These are phyloP conservation scores for Mergus octosetaceus DNA, from an alignment of 2,797 vertebrate genomes.

Conservation along the genomic window DNA sequence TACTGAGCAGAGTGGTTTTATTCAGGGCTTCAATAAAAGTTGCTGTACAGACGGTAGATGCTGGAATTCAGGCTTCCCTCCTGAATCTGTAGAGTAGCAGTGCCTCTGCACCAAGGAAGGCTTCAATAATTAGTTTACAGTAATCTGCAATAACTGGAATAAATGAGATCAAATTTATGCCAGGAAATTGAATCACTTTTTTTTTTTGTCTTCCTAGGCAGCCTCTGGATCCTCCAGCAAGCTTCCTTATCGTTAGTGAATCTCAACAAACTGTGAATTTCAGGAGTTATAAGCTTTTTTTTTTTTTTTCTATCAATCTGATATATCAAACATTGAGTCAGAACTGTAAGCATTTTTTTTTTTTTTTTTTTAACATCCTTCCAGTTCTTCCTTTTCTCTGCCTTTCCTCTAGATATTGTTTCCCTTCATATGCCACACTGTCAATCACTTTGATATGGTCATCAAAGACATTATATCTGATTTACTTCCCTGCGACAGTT, in stretches of 20 bases:
- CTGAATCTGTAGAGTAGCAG: background rate
- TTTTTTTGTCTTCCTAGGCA: background rate
- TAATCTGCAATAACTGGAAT: background rate
- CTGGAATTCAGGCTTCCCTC: background rate
- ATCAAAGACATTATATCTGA: background rate
- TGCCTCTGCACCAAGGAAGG: background rate
- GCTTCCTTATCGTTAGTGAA: background rate
- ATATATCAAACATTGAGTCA: background rate
- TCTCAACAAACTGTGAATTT: background rate
- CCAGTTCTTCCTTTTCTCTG: background rate
- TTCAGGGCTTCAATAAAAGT: background rate
- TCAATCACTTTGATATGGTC: background rate
- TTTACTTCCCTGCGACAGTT: background rate
- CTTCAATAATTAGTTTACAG: background rate
- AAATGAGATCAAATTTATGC: background rate
- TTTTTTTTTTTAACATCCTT: background rate
- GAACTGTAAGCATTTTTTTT: background rate
- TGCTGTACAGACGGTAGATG: background rate
- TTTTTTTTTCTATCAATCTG: background rate
- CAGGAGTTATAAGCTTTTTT: background rate
- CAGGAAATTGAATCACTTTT: background rate
- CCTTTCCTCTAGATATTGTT: background rate
- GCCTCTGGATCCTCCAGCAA: background rate
- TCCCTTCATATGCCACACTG: background rate
- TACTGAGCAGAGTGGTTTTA: background rate